Evolutionary conservation across 2,888 invertebrate species (phyloP).

Genomic region (Pollenia labialis): DNA sequence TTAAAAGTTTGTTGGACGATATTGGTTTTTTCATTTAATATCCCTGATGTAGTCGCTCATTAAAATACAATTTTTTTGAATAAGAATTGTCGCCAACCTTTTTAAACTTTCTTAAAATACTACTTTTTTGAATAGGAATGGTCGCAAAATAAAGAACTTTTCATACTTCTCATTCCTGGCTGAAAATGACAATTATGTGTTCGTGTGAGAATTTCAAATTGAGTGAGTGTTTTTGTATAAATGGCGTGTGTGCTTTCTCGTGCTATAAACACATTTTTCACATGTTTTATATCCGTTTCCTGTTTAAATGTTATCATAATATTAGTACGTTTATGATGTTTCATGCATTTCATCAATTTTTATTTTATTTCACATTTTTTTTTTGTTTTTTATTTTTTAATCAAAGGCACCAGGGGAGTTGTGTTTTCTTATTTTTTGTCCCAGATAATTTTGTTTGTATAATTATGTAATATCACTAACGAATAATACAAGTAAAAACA

Average conservation of each 20-base stretch:
- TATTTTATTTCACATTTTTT: neutral
- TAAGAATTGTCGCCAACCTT: too few species aligned
- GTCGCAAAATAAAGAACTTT: too few species aligned
- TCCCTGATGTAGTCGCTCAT: too few species aligned
- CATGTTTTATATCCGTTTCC: slow-evolving; percentile 36
- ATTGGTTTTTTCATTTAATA: too few species aligned
- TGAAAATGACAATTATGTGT: neutral
- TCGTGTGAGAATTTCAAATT: neutral
- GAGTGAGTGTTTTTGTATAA: neutral
- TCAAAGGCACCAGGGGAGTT: neutral
- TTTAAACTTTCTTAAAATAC: too few species aligned
- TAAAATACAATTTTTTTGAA: too few species aligned
- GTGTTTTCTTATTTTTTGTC: neutral
- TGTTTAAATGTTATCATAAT: slow-evolving; percentile 25
- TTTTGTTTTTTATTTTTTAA: slow-evolving; percentile 1
- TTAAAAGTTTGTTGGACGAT: too few species aligned
- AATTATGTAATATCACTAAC: too few species aligned
- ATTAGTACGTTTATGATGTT: slow-evolving; percentile 22
- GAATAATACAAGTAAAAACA: too few species aligned
- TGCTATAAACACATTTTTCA: neutral
- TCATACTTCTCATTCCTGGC: too few species aligned
- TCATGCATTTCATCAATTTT: neutral
- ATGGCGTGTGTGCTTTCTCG: neutral
- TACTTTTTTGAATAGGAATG: too few species aligned
- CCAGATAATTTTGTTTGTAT: neutral